phyloP scores from a whole-genome alignment of 2,888 invertebrate species.

The Nudaria mundana region DNA sequence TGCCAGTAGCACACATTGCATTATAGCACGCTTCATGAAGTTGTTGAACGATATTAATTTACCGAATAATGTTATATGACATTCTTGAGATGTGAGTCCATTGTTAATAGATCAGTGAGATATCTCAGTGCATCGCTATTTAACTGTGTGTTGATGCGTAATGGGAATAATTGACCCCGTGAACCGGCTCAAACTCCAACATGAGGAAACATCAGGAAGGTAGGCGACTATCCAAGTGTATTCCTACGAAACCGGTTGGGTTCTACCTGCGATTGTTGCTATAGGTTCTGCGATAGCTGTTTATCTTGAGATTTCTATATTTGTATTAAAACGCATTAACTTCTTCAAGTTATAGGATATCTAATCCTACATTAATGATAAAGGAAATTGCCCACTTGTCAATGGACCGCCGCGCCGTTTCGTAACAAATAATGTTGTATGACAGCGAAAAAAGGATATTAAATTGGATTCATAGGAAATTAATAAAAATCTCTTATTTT shows the following conservation, averaged over 20 bases:
- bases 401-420: too few species aligned
- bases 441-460: too few species aligned
- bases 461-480: too few species aligned
- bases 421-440: too few species aligned
- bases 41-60: constrained; percentile 14
- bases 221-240: constrained; percentile 32
- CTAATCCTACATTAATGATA: too few species aligned
- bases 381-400: too few species aligned
- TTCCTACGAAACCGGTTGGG: constrained; percentile 42
- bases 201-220: constrained; percentile 53
- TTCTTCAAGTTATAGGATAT: too few species aligned
- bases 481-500: too few species aligned
- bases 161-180: constrained; percentile 47
- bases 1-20: constrained; percentile 17
- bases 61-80: constrained; percentile 17
- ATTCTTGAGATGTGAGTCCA: neutral
- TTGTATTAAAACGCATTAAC: too few species aligned
- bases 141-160: constrained; percentile 36
- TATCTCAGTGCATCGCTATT: constrained; percentile 25
- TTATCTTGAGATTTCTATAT: too few species aligned
- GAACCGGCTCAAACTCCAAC: constrained; percentile 35
- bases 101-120: constrained; percentile 13
- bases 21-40: constrained; percentile 18
- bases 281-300: neutral
- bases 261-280: constrained; percentile 16